A percentile compares a stretch with the other conserved stretches of the same genome.
Conservation (phyloP, 2,888 invertebrate species). For the Neuroscelio doddi region DNA sequence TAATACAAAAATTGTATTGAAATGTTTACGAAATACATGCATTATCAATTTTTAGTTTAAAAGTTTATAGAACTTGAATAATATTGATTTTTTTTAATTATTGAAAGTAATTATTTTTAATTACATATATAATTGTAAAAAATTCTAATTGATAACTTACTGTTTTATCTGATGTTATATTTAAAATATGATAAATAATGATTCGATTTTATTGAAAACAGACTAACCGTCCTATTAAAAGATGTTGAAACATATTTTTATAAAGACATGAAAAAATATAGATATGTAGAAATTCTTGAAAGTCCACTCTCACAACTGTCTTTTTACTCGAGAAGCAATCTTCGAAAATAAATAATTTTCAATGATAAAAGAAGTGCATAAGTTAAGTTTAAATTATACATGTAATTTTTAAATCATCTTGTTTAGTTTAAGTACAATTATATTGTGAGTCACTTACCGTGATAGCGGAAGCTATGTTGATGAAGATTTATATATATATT, state of each 20-base stretch:
- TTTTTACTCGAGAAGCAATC: background rate
- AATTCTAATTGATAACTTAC: too few relatives aligned
- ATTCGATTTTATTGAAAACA: background rate
- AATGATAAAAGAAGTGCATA: too few relatives aligned
- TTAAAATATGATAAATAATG: background rate
- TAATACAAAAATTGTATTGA: background rate
- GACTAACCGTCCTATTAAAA: background rate
- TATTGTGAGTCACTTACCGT: too few relatives aligned
- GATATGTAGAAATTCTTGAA: background rate
- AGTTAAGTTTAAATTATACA: background rate
- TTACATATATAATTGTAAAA: too few relatives aligned
- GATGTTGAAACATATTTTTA: slow-evolving; percentile 6
- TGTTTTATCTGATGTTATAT: slow-evolving; percentile 1
- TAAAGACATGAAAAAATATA: background rate
- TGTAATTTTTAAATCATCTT: background rate
- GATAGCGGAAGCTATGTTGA: background rate
- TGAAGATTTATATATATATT: slow-evolving; percentile 6
- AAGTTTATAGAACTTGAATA: too few relatives aligned
- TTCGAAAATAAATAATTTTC: background rate
- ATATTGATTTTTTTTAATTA: too few relatives aligned
- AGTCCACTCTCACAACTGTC: background rate
- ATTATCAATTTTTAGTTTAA: background rate
- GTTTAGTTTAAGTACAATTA: background rate
- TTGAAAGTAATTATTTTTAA: too few relatives aligned
- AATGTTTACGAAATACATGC: background rate